Evolutionary conservation across 2,888 invertebrate genomes (phyloP).

Genomic region (Coenonympha glycerion): DNA sequence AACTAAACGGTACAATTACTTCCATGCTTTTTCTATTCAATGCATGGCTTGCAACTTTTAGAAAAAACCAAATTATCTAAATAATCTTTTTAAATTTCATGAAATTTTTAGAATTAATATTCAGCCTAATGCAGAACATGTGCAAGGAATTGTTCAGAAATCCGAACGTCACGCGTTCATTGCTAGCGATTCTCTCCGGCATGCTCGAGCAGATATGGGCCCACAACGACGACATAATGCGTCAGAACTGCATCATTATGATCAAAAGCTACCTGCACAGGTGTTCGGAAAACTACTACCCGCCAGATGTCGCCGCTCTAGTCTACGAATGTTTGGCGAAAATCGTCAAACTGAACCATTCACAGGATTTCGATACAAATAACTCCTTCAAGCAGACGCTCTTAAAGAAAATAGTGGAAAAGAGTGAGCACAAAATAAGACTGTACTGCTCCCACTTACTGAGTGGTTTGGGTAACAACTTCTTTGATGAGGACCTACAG

Average conservation of each 20-base stretch:
- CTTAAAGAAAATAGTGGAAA: conserved; percentile 45
- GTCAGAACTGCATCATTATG: conserved; percentile 64
- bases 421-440: conserved; percentile 47
- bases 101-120: conserved; percentile 54
- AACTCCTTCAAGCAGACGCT: conserved; percentile 43
- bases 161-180: conserved; percentile 45
- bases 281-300: conserved; percentile 54
- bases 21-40: too few relatives aligned
- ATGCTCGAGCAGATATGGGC: conserved; percentile 53
- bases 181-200: conserved; percentile 48
- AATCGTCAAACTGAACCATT: conserved; percentile 43
- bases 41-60: too few relatives aligned
- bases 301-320: conserved; percentile 54
- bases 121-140: conserved; percentile 55
- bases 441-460: conserved; percentile 58
- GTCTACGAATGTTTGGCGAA: conserved; percentile 62
- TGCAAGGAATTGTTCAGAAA: conserved; percentile 58
- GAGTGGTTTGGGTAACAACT: conserved; percentile 36
- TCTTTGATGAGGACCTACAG: conserved; percentile 40
- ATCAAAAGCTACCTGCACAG: conserved; percentile 56
- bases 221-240: conserved; percentile 41
- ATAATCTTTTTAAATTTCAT: too few relatives aligned
- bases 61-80: too few relatives aligned
- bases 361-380: conserved; percentile 37
- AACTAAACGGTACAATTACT: too few relatives aligned